Evolutionary conservation across 2,888 invertebrate genomes (phyloP).

Genomic region (Camptogramma bilineatum): DNA sequence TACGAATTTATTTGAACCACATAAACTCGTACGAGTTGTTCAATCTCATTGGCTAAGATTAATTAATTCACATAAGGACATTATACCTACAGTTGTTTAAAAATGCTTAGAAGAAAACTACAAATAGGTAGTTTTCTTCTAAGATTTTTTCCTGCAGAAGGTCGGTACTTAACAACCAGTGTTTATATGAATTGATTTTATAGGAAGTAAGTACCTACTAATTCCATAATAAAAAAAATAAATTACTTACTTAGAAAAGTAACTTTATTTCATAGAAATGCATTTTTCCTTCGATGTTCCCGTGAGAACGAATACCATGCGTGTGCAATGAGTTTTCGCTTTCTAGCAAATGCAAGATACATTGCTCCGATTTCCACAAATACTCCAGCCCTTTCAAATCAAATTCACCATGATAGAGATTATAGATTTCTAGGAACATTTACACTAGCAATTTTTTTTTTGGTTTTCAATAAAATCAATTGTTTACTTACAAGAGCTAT

Average conservation of each 20-base stretch:
- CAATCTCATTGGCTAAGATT: too few relatives aligned
- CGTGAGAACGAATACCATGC: conserved; percentile 15
- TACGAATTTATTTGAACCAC: too few relatives aligned
- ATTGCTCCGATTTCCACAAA: not conserved
- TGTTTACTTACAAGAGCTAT: conserved; percentile 71
- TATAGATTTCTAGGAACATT: not conserved
- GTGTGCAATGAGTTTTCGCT: conserved; percentile 13
- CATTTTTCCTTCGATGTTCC: conserved; percentile 8
- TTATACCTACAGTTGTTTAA: too few relatives aligned
- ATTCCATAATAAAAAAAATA: too few relatives aligned
- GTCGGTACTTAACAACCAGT: too few relatives aligned
- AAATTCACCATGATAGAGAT: not conserved
- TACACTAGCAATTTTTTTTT: not conserved
- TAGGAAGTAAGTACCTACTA: too few relatives aligned
- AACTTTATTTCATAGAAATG: not conserved
- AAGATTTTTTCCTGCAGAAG: too few relatives aligned
- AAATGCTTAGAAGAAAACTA: too few relatives aligned
- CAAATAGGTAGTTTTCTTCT: too few relatives aligned
- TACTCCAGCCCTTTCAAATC: not conserved
- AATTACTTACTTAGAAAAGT: not conserved
- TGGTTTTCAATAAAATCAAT: not conserved
- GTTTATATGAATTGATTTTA: too few relatives aligned
- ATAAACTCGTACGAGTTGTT: too few relatives aligned
- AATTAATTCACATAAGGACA: too few relatives aligned
- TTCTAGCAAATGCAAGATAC: conserved; percentile 8